Base-by-base conservation (phyloP, 2,113 vertebrate genomes). In the Vimba vimba region DNA sequence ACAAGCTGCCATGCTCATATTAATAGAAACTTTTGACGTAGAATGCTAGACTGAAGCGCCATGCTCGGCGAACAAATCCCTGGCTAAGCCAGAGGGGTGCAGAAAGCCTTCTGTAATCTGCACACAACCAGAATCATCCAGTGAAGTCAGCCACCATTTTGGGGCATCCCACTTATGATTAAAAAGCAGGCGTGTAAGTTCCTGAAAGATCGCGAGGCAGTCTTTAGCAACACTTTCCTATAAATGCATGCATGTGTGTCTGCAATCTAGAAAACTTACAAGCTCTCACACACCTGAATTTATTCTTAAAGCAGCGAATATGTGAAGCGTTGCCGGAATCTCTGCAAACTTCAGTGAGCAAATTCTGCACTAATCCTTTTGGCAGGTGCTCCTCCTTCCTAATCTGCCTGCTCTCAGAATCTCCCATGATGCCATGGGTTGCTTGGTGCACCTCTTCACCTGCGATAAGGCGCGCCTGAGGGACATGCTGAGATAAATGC, bases 401-500 rank as follows among this genome's bases (percentile, higher is more conserved):
- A 93, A 94, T 93, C 93, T 91, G 86, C 89, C 84, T 82, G 69
- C 85, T 90, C 91, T 91, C 91, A 93, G 88, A 83, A 88, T 90
- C 84, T 90, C 92, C 92, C 88, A 73, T 87, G 85, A 89, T 91
- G 79, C 80, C 36, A 12, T 79, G 78, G 62, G 82, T 84, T 87
- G 68, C 83, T 86, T 86, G 81, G 90, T 84, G 85, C 83, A 85
- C 84, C 77, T 62, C 76, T 83, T 86, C 83, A 84, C 84, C 85
- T 88, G 77, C 71, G 81, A 86, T 91, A 92, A 91, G 62, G 62
- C 21, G 57, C 5, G 52, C 85, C 85, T 76, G 69, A 60, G 85
- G 86, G 82, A 85, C 73, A 83, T 79, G 80, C 79, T 55, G 79
- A 87, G 83, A 86, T 91, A 87, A 88, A 85, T 85, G 77, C 59